Conservation (phyloP, 2,888 invertebrate genomes). For the Rhaphigaster nebulosa region DNA sequence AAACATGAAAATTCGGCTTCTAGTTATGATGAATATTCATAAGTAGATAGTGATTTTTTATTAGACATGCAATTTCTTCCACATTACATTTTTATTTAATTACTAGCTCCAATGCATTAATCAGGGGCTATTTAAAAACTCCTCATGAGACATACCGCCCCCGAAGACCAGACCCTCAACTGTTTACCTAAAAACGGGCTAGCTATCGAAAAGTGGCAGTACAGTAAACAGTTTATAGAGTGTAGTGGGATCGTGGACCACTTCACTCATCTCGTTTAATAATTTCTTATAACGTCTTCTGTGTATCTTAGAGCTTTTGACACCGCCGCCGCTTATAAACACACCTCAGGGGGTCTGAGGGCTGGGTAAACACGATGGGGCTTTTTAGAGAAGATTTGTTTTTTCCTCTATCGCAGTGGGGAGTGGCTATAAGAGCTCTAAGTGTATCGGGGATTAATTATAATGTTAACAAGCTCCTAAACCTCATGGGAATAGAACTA, state of each 20-base stretch:
- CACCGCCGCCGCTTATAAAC: conserved; percentile 30
- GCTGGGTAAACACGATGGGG: conserved; percentile 30
- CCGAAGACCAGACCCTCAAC: background rate
- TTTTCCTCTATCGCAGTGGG: background rate
- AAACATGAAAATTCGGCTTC: no score
- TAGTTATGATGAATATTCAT: no score
- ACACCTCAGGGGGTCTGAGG: conserved; percentile 30
- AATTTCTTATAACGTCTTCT: conserved; percentile 45
- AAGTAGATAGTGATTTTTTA: background rate
- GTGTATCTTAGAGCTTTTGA: conserved; percentile 46
- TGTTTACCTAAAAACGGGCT: background rate
- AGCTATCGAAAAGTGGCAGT: conserved; percentile 34
- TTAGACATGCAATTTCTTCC: background rate
- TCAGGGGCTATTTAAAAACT: background rate
- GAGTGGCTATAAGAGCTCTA: background rate
- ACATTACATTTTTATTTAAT: background rate
- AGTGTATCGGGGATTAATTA: conserved; percentile 11
- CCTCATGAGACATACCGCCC: background rate
- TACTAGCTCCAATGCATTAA: background rate
- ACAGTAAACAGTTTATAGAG: conserved; percentile 36
- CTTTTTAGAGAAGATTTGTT: conserved; percentile 29
- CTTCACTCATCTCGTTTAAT: conserved; percentile 36
- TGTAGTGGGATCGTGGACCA: conserved; percentile 38
- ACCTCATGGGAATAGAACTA: background rate
- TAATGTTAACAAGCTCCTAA: background rate